Base-by-base conservation (phyloP, 2,797 vertebrate genomes). In the Picus viridis region DNA sequence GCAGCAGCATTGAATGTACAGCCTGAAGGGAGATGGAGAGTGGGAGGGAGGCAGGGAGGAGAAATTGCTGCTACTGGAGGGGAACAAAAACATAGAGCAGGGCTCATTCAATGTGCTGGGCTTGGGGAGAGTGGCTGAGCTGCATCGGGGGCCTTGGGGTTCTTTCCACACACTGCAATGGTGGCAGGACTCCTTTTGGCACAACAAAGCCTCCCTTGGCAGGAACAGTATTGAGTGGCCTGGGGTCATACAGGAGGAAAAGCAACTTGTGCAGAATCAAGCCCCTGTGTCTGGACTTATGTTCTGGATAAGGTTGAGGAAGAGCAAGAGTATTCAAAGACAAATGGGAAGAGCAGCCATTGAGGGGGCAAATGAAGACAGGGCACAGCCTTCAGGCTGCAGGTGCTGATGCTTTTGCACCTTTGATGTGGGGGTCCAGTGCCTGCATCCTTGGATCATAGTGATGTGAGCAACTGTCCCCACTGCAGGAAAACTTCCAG, bases 381-480 rank as follows among this genome's bases (percentile, higher is more conserved):
- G 10, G 16, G 17, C 0, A 1, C 7, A 5, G 54, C 43, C 15
- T 64, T 13, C 23, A 43, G 45, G 16, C 26, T 83, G 57, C 1
- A 0, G 20, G 7, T 1, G 2, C 9, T 22, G 49, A 10, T 61
- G 5, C 51, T 74, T 87, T 71, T 72, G 17, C 27, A 72, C 64
- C 14, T 15, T 43, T 1, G 7, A 29, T n/a, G 6, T 3, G 3
- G 2, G 1, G 4, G 26, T 54, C 49, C 0, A 0, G 11, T 16
- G 8, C 19, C 72, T 26, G 14, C 14, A 23, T 53, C 18, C 6
- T 29, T 43, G 19, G 49, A 45, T 77, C 34, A 3, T 0, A 3
- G 29, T 2, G 1, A 20, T 5, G 8, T 26, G 29, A 59, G n/a
- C 29, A n/a, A 18, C 6, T 3, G 18, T 16, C 16, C 20, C 3